phyloP scores from a whole-genome alignment of 2,888 invertebrate genomes.

The Euclidia mi region DNA sequence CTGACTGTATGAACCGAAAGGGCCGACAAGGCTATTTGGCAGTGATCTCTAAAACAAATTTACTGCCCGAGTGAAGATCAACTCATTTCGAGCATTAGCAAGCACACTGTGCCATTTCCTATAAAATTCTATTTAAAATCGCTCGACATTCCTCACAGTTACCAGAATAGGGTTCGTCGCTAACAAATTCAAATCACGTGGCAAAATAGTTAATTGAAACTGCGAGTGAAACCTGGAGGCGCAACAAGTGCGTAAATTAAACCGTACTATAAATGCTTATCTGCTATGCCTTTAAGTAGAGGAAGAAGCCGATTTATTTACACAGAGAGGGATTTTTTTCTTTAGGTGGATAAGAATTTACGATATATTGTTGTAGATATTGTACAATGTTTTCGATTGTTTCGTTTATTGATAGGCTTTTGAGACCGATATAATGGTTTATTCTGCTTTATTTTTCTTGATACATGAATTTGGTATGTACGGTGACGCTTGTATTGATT shows the following conservation, averaged over 20 bases:
- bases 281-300: constrained; percentile 28
- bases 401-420: no score
- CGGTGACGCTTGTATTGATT: no score
- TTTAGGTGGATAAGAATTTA: constrained; percentile 8
- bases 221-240: constrained; percentile 49
- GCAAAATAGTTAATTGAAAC: constrained; percentile 68
- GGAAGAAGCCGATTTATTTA: constrained; percentile 21
- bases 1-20: no score
- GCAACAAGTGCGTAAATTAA: constrained; percentile 72
- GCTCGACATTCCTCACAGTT: constrained; percentile 19
- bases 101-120: no score
- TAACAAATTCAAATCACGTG: constrained; percentile 66
- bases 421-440: no score
- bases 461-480: no score
- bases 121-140: constrained; percentile 12
- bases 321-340: constrained; percentile 21
- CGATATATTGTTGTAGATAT: background rate
- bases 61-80: no score
- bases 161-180: constrained; percentile 38
- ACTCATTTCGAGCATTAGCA: no score
- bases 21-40: no score
- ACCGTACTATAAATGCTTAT: constrained; percentile 39
- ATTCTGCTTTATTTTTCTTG: no score
- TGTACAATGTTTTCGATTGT: constrained; percentile 3
- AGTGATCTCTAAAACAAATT: no score